Evolutionary conservation across 2,113 vertebrate genomes (phyloP), one percentile per base, ranked within the genome.

Genomic region (Pterocles burchelli): DNA sequence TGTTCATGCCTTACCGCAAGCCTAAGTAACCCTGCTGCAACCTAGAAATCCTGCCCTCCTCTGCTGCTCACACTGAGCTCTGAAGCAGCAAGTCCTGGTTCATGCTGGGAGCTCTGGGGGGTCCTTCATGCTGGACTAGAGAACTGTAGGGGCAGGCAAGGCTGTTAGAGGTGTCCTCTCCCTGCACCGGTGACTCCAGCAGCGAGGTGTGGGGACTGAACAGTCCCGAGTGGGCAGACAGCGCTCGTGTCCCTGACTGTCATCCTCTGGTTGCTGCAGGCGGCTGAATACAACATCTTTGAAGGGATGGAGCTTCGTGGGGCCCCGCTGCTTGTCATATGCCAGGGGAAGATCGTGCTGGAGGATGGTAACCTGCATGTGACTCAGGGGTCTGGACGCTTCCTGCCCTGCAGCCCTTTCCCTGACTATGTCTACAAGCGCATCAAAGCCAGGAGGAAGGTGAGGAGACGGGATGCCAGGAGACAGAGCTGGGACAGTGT

Each of bases 391-490:
- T 98, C 98, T 0, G 99, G 99, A 13, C 99, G 98, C 95, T 99
- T 99, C 97, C 98, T 99, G 78, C 99, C 99, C 92, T 98, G 99
- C 97, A 93, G 98, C 88, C 98, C 99, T 8, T 99, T 98, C 97
- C 98, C 99, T 4, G 99, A 99, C 97, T 99, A 98, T 11, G 98
- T 99, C 87, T 99, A 99, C 97, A 99, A 99, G 97, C 99, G 99
- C 43, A 98, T 99, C 92, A 99, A 99, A 97, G 99, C 99, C 97
- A 98, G 99, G 96, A 99, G 99, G 97, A 99, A 99, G 99, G 99
- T 99, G 89, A 97, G 97, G 9, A 55, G 38, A 31, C 0, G 38
- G 18, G 22, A 3, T 48, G 20, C 43, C 36, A 28, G 33, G 51
- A 74, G 61, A 17, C 10, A 33, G 11, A n/a, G 13, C 1, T 81